Percentiles rank a stretch among this genome's conserved stretches.
Conservation (phyloP, 2,797 vertebrate species). For the Dryobates pubescens region DNA sequence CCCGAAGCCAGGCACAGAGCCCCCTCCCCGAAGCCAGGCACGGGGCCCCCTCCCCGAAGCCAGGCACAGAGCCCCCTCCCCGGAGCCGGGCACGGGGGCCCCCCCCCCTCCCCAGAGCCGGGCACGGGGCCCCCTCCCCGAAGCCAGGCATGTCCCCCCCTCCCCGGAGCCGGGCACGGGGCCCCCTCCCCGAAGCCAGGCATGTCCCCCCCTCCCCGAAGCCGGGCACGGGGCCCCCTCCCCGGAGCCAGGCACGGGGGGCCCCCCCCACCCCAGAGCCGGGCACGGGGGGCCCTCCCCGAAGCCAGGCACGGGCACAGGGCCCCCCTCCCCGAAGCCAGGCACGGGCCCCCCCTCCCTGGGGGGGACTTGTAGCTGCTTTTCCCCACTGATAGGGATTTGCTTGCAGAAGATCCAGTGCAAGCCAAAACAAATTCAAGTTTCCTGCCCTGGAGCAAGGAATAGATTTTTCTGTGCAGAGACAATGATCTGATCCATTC, state of each 20-base stretch:
- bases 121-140: background rate
- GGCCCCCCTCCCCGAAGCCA: background rate
- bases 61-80: too few relatives aligned
- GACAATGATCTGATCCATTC: background rate
- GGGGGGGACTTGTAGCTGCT: fast-evolving
- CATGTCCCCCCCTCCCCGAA: background rate
- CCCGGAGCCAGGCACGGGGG: too few relatives aligned
- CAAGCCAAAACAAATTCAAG: background rate
- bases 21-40: too few relatives aligned
- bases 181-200: background rate
- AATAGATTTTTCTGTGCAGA: background rate
- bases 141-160: background rate
- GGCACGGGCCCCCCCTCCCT: background rate
- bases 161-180: background rate
- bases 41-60: background rate
- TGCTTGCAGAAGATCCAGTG: background rate
- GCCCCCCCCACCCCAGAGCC: too few relatives aligned
- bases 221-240: background rate
- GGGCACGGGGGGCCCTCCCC: background rate
- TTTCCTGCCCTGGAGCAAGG: background rate
- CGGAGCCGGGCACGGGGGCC: too few relatives aligned
- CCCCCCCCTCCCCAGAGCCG: too few relatives aligned
- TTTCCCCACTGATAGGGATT: background rate
- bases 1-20: background rate
- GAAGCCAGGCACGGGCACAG: background rate